phyloP scores from a whole-genome alignment of 2,888 invertebrate species.

The Agrochola lota region DNA sequence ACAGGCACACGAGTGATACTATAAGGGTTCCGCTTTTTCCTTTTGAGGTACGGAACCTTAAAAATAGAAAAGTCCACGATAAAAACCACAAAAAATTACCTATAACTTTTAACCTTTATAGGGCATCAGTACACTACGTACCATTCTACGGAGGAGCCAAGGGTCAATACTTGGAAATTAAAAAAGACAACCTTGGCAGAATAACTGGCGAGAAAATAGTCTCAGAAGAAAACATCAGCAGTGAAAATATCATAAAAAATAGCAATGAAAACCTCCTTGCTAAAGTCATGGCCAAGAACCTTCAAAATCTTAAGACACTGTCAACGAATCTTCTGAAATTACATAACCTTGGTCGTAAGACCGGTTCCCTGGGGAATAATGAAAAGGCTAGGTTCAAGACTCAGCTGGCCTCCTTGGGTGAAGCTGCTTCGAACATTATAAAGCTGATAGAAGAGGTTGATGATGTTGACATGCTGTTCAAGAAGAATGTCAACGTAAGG shows the following conservation, averaged over 20 bases:
- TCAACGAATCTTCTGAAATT: constrained; percentile 91
- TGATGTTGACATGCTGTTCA: constrained; percentile 86
- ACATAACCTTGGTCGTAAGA: constrained; percentile 91
- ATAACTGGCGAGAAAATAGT: constrained; percentile 87
- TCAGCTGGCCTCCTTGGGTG: constrained; percentile 89
- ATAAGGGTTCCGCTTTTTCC: no score
- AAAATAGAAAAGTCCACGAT: not conserved
- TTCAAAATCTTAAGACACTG: constrained; percentile 90
- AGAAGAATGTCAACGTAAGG: constrained; percentile 79
- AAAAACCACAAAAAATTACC: not conserved
- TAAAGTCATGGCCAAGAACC: constrained; percentile 88
- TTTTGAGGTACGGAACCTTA: no score
- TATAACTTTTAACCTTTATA: constrained; percentile 62
- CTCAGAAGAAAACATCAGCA: constrained; percentile 85
- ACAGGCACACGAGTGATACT: no score
- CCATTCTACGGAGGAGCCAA: constrained; percentile 94
- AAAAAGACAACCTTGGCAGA: constrained; percentile 88
- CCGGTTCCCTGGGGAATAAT: constrained; percentile 88
- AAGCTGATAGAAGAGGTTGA: constrained; percentile 89
- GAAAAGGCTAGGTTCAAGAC: constrained; percentile 91
- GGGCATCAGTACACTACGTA: constrained; percentile 83
- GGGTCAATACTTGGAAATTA: constrained; percentile 92
- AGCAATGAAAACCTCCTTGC: constrained; percentile 83
- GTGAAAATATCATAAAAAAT: constrained; percentile 83
- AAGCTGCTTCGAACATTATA: constrained; percentile 90